Percentiles rank a stretch among this genome's conserved stretches.
phyloP scores from a whole-genome alignment of 2,797 vertebrate species.

The Gorsachius magnificus region DNA sequence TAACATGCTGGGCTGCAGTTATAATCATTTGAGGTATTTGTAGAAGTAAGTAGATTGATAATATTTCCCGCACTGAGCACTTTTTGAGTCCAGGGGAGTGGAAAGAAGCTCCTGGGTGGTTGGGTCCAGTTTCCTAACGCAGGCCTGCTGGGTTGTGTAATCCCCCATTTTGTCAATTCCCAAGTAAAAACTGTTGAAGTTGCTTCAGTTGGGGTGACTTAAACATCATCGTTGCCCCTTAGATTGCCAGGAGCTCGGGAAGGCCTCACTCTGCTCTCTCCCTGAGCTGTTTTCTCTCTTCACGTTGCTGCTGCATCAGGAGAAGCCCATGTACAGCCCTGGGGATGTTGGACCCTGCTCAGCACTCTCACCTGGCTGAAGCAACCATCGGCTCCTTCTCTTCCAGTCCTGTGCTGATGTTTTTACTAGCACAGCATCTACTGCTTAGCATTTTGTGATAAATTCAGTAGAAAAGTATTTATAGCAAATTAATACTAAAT shows the following conservation, averaged over 20 bases:
- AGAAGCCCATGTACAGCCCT: fast-evolving
- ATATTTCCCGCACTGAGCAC: fast-evolving
- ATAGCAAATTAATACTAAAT: too few relatives aligned
- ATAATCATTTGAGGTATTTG: neutral
- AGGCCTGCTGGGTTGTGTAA: neutral
- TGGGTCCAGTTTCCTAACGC: fast-evolving
- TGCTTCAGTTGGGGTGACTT: neutral
- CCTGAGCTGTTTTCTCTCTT: neutral
- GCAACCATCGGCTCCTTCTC: neutral
- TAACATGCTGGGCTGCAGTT: neutral
- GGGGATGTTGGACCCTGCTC: neutral
- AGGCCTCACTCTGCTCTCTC: neutral
- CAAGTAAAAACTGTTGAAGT: neutral
- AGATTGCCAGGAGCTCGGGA: neutral
- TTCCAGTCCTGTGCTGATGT: neutral
- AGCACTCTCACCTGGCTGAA: neutral
- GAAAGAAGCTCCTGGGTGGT: neutral
- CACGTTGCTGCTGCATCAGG: neutral
- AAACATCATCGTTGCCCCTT: neutral
- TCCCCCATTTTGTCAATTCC: neutral
- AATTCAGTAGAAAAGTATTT: neutral
- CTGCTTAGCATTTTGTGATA: too few relatives aligned
- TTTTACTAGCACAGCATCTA: neutral
- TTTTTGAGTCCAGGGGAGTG: neutral
- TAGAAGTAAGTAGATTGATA: neutral